These are phyloP conservation scores for Archaeoteleia sp. DNA, from an alignment of 2,888 invertebrate genomes.

Conservation along the genomic window DNA sequence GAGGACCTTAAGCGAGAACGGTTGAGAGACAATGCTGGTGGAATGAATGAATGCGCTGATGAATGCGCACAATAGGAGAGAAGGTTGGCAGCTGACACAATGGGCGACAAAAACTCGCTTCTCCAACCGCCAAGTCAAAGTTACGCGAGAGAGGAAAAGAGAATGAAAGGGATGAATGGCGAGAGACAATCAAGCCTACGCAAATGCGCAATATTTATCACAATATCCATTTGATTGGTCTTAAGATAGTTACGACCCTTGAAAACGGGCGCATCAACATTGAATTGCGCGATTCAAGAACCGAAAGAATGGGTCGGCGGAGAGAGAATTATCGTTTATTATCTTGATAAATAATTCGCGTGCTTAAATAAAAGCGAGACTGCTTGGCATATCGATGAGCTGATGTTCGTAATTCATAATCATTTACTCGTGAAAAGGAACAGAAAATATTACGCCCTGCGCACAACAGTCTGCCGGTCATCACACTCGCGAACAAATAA, in stretches of 20 bases:
- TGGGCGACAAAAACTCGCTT: constrained; percentile 68
- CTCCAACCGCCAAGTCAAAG: constrained; percentile 59
- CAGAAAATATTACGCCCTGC: constrained; percentile 43
- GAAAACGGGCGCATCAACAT: constrained; percentile 15
- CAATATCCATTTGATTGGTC: constrained; percentile 40
- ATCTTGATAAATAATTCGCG: constrained; percentile 32
- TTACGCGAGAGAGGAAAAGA: constrained; percentile 34
- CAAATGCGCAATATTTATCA: constrained; percentile 58
- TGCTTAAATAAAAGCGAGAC: too few species aligned
- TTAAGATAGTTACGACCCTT: not conserved
- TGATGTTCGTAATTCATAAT: constrained; percentile 35
- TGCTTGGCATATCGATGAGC: too few species aligned
- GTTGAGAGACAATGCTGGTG: constrained; percentile 68
- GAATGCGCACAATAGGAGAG: constrained; percentile 72
- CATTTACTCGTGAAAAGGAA: constrained; percentile 14
- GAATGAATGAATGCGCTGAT: constrained; percentile 74
- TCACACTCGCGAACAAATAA: constrained; percentile 67
- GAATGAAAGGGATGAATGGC: constrained; percentile 41
- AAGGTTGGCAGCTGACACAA: constrained; percentile 63
- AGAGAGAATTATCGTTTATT: too few species aligned
- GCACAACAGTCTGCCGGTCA: constrained; percentile 52
- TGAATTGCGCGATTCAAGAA: too few species aligned
- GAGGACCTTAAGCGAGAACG: constrained; percentile 67
- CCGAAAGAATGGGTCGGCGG: too few species aligned
- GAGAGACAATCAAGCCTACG: constrained; percentile 50